Conservation (phyloP, 2,797 vertebrate species). For the Sebastes minor region DNA sequence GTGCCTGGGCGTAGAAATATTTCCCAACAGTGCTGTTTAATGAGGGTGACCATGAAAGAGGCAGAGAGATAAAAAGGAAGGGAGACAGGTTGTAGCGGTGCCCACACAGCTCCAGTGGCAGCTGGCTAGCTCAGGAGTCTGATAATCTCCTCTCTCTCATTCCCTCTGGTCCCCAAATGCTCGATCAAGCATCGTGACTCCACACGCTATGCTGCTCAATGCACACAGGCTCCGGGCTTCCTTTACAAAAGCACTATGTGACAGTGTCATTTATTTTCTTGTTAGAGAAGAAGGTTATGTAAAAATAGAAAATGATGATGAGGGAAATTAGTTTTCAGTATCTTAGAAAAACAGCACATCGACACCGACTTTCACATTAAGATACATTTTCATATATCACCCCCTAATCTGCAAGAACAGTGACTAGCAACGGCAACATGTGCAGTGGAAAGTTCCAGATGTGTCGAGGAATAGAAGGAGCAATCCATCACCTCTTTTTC, state of each 20-base stretch:
- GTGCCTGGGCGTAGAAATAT: slow-evolving; percentile 22
- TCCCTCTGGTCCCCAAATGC: slow-evolving; percentile 62
- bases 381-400: not conserved
- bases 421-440: not conserved
- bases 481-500: not conserved
- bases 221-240: not conserved
- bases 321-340: not conserved
- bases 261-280: not conserved
- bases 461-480: not conserved
- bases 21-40: slow-evolving; percentile 49
- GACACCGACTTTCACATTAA: not conserved
- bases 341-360: not conserved
- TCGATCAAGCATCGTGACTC: slow-evolving; percentile 47
- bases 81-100: slow-evolving; percentile 48
- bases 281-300: not conserved
- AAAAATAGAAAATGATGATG: not conserved
- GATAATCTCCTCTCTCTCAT: slow-evolving; percentile 65
- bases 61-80: slow-evolving; percentile 46
- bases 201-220: slow-evolving; percentile 27
- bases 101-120: slow-evolving; percentile 68
- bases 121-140: slow-evolving; percentile 65
- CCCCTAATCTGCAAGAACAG: not conserved
- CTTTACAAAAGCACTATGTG: not conserved
- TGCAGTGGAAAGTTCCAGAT: not conserved
- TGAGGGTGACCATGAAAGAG: slow-evolving; percentile 59